phyloP scores from a whole-genome alignment of 2,888 invertebrate genomes.

The Syrista parreyssii region DNA sequence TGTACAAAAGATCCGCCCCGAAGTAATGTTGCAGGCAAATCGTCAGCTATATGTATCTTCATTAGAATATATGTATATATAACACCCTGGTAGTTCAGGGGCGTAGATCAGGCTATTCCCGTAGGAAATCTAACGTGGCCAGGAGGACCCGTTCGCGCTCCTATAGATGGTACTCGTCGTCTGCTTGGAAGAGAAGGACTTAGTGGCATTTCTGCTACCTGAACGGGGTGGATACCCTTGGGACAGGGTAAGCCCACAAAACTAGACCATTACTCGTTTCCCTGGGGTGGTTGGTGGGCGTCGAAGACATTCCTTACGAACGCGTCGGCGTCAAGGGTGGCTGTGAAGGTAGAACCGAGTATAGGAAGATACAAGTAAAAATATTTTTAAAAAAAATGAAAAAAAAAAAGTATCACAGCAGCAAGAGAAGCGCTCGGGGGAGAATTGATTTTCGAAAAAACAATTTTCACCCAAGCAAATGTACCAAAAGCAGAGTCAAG shows the following conservation, averaged over 20 bases:
- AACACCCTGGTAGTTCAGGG: background rate
- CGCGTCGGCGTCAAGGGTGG: background rate
- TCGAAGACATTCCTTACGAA: background rate
- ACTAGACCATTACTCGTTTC: background rate
- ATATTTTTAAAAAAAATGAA: no score
- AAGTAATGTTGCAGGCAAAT: background rate
- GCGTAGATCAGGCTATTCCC: background rate
- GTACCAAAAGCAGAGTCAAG: background rate
- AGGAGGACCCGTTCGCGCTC: background rate
- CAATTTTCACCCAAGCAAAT: background rate
- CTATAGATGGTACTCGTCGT: background rate
- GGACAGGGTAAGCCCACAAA: background rate
- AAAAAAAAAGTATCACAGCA: background rate
- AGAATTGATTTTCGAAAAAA: background rate
- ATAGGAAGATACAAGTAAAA: background rate
- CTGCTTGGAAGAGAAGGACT: background rate
- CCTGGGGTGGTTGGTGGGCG: background rate
- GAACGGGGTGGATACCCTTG: background rate
- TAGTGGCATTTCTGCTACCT: background rate
- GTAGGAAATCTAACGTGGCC: background rate
- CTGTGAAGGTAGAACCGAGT: background rate
- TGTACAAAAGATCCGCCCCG: background rate
- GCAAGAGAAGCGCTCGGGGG: background rate
- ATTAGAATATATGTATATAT: background rate
- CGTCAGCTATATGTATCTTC: background rate